A percentile compares a stretch with the other conserved stretches of the same genome.
Evolutionary conservation across 2,888 invertebrate species (phyloP).

Genomic region (Exocentrus adspersus): DNA sequence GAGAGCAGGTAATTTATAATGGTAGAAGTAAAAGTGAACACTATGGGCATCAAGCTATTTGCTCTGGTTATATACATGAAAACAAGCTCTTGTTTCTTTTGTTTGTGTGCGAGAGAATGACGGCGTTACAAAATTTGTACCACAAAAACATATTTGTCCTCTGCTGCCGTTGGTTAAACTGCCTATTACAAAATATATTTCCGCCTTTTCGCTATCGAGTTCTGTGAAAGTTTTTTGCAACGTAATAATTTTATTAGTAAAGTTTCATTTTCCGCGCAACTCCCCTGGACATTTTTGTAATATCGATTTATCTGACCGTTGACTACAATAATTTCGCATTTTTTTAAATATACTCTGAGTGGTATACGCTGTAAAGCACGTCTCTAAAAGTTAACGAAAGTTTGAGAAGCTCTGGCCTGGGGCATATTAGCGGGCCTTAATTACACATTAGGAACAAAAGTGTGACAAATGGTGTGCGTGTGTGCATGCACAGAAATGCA

Average conservation of each 20-base stretch:
- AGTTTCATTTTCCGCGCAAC: no score
- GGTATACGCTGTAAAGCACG: background rate
- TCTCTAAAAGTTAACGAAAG: background rate
- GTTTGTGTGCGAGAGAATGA: background rate
- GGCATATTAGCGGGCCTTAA: background rate
- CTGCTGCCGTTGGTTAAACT: background rate
- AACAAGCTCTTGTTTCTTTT: background rate
- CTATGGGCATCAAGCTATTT: background rate
- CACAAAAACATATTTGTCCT: background rate
- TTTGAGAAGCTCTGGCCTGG: background rate
- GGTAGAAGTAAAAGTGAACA: no score
- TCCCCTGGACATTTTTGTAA: no score
- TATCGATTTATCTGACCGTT: no score
- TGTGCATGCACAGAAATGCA: background rate
- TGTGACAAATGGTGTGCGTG: background rate
- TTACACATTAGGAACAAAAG: background rate
- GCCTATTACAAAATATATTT: background rate
- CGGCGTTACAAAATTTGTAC: background rate
- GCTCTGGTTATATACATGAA: conserved; percentile 2
- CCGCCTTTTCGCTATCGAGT: no score
- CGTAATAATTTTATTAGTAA: no score
- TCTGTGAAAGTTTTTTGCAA: no score
- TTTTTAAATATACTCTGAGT: no score
- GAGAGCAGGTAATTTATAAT: no score
- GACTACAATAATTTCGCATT: no score